phyloP scores from a whole-genome alignment of 2,888 invertebrate genomes.

The Agriopis aurantiaria region DNA sequence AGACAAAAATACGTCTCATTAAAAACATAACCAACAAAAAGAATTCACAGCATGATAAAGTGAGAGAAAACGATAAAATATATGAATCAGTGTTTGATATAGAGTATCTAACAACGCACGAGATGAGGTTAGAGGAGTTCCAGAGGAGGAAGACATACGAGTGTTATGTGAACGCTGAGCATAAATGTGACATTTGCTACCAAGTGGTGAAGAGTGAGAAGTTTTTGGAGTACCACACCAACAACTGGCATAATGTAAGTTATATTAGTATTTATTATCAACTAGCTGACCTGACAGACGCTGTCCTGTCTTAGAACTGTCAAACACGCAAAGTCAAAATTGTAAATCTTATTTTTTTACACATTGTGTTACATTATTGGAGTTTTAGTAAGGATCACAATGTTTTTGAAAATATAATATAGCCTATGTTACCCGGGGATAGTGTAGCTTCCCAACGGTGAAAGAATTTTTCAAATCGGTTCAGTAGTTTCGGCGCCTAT shows the following conservation, averaged over 20 bases:
- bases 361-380: too few relatives aligned
- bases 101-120: neutral
- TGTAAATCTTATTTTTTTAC: too few relatives aligned
- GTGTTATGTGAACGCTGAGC: neutral
- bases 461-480: too few relatives aligned
- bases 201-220: neutral
- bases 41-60: neutral
- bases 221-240: conserved; percentile 1
- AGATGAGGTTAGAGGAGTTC: neutral
- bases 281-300: too few relatives aligned
- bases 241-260: conserved; percentile 3
- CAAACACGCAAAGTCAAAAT: too few relatives aligned
- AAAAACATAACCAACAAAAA: neutral
- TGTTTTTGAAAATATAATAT: too few relatives aligned
- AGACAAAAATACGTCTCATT: neutral
- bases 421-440: too few relatives aligned
- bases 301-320: too few relatives aligned
- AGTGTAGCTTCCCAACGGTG: too few relatives aligned
- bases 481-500: too few relatives aligned
- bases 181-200: conserved; percentile 4
- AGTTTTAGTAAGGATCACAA: too few relatives aligned
- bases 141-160: conserved; percentile 9
- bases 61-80: neutral
- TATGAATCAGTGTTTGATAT: conserved; percentile 5
- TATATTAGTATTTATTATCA: too few relatives aligned